Evolutionary conservation across 2,888 invertebrate genomes (phyloP).

Genomic region (Pimpla rufipes): DNA sequence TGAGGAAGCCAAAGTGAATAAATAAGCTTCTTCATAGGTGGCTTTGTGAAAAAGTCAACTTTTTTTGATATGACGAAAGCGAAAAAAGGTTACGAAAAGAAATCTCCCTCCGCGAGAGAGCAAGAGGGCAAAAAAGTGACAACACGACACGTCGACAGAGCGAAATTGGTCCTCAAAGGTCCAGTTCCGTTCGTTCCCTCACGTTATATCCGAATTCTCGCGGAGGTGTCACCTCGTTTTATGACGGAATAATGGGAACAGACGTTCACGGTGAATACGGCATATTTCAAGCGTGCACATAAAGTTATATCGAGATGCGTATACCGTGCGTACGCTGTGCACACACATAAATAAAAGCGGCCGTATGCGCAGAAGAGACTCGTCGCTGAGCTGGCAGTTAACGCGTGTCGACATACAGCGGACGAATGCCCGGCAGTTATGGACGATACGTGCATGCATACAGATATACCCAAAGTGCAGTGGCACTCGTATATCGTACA

Average conservation of each 20-base stretch:
- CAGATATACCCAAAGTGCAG: neutral
- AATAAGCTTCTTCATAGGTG: too few relatives aligned
- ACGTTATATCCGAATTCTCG: neutral
- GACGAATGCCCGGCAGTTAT: conserved; percentile 60
- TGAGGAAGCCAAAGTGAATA: too few relatives aligned
- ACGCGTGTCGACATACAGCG: conserved; percentile 61
- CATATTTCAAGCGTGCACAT: neutral
- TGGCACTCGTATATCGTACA: conserved; percentile 29
- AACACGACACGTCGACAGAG: neutral
- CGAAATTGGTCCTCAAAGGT: conserved; percentile 15
- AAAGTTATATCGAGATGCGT: neutral
- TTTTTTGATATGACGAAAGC: too few relatives aligned
- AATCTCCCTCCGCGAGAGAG: too few relatives aligned
- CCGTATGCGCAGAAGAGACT: neutral
- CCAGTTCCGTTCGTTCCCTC: neutral
- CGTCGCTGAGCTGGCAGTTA: conserved; percentile 56
- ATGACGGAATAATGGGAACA: neutral
- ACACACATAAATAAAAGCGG: conserved; percentile 32
- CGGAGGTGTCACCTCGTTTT: neutral
- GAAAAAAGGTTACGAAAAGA: too few relatives aligned
- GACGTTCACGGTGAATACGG: neutral
- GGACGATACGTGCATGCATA: conserved; percentile 24
- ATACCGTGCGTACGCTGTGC: neutral
- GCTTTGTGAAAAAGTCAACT: too few relatives aligned
- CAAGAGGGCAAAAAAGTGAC: neutral